Conservation (phyloP, 2,888 invertebrate species). For the Stenurella melanura region DNA sequence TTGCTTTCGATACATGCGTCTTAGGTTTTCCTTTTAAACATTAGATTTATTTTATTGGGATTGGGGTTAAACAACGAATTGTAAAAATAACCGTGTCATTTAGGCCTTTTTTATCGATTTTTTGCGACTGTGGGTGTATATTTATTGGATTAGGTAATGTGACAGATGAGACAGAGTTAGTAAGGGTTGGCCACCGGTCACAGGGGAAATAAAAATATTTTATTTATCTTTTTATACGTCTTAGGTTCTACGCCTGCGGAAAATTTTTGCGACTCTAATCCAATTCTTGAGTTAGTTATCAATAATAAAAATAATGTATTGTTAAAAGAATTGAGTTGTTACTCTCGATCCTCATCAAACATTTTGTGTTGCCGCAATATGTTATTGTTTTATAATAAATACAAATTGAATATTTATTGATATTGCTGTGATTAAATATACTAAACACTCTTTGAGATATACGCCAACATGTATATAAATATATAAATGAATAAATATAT, state of each 20-base stretch:
- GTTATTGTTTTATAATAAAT: too few species aligned
- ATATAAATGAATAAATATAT: too few species aligned
- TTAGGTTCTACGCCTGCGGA: background rate
- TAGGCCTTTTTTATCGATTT: background rate
- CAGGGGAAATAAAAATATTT: background rate
- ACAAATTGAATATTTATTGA: too few species aligned
- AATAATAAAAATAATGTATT: too few species aligned
- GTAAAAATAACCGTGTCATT: background rate
- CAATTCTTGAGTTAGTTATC: too few species aligned
- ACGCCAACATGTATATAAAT: too few species aligned
- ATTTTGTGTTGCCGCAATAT: too few species aligned
- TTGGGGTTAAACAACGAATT: background rate
- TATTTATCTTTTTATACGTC: background rate
- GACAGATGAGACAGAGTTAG: background rate
- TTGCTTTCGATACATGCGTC: too few species aligned
- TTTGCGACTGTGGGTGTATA: slow-evolving; percentile 7
- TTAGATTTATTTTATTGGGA: background rate
- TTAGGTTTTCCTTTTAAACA: background rate
- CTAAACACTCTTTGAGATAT: too few species aligned
- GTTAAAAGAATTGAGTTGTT: too few species aligned
- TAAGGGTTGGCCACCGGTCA: background rate
- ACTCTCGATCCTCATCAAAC: too few species aligned
- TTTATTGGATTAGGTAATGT: slow-evolving; percentile 7
- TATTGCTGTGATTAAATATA: too few species aligned
- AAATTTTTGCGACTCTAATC: background rate